Base-by-base conservation (phyloP, 2,888 invertebrate genomes). In the Hecatera dysodea region DNA sequence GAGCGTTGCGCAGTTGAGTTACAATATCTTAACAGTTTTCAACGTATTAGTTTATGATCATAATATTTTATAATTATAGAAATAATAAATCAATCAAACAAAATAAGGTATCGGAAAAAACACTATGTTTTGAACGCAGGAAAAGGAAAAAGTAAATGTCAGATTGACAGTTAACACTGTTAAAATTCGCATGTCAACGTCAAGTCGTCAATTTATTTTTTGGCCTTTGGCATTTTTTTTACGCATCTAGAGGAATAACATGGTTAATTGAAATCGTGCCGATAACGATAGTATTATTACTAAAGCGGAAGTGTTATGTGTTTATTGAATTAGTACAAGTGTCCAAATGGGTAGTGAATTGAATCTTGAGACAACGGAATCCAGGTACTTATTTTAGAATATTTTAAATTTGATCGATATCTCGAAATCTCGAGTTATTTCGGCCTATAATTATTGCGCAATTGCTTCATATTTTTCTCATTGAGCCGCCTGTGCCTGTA, bases 311-410 rank as follows among this genome's bases (percentile, higher is more conserved):
- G 88, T 92, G 89, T 85, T 90, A 90, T 90, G 90, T 89, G 85
- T 84, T 80, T 85, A 95, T 96, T 76, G 96, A 97, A 73, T 96
- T 96, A 50, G 91, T 82, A 83, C 78, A 71, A 87, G 88, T 89
- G 88, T 83, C 86, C 94, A 93, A 93, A 95, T 95, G 95, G 95
- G 91, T 91, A 95, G 92, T 92, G 94, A 95, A 93, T 85, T 94
- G 84, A 92, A 93, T 82, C 80, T 92, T 76, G 87, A 91, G 71
- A 87, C 90, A 66, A 84, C 92, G 81, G 90, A 91, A 89, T 89
- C 94, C 93, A 93, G 94, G 95, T 95, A 89, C n/a, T n/a, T n/a
- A n/a, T 61, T 29, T 76, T 75, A 68, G 59, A 61, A 72, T 62
- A 71, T 77, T 57, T 60, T 29, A 55, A 68, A 68, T 67, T 81